phyloP scores from a whole-genome alignment of 2,888 invertebrate genomes.

The Gisinianus flammeolus region DNA sequence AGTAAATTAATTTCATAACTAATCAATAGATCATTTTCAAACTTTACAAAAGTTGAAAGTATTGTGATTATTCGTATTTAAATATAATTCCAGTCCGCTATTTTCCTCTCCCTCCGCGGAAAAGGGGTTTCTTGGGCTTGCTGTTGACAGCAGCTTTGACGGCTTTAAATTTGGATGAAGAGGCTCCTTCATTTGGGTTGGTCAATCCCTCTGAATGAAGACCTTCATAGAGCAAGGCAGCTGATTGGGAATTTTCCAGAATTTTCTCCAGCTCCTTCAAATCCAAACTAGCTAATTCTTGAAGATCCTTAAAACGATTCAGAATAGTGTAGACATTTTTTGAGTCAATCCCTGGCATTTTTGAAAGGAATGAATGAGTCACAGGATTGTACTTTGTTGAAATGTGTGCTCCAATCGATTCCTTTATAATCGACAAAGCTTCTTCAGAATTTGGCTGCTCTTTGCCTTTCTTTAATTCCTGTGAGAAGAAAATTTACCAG shows the following conservation, averaged over 20 bases:
- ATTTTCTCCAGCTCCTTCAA: slow-evolving; percentile 67
- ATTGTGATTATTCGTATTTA: too few species aligned
- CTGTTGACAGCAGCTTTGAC: slow-evolving; percentile 6
- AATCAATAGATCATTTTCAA: too few species aligned
- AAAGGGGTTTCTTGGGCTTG: too few species aligned
- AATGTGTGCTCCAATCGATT: slow-evolving; percentile 61
- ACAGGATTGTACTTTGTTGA: slow-evolving; percentile 73
- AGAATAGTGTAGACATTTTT: slow-evolving; percentile 82
- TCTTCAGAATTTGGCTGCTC: slow-evolving; percentile 77
- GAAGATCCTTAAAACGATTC: slow-evolving; percentile 74
- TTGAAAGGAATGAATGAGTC: slow-evolving; percentile 80
- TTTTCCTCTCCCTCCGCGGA: too few species aligned
- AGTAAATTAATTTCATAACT: too few species aligned
- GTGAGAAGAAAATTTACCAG: slow-evolving; percentile 25
- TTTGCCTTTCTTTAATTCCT: slow-evolving; percentile 71
- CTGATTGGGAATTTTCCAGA: slow-evolving; percentile 73
- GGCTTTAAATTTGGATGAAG: slow-evolving; percentile 15
- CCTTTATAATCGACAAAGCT: slow-evolving; percentile 74
- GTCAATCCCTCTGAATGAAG: slow-evolving; percentile 47
- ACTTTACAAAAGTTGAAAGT: too few species aligned
- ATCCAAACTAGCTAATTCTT: slow-evolving; percentile 62
- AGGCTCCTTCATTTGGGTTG: slow-evolving; percentile 13
- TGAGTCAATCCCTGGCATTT: slow-evolving; percentile 85
- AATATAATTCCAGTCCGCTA: too few species aligned
- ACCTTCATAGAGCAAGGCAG: slow-evolving; percentile 70